Percentiles rank a stretch among this genome's conserved stretches.
Conservation (phyloP, 2,113 vertebrate genomes). For the Ptychochromis oligacanthus region DNA sequence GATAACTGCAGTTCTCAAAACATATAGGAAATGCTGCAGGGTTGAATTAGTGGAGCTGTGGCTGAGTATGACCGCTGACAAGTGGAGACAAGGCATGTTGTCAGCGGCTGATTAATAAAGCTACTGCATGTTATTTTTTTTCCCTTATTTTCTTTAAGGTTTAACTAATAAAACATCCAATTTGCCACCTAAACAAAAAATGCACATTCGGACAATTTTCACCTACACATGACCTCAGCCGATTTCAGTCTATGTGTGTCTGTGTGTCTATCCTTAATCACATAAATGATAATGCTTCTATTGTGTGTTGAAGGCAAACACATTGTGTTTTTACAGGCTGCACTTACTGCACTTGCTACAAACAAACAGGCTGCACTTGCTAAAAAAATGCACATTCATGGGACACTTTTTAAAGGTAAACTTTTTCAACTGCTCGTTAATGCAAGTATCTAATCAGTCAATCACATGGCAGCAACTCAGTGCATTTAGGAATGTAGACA, state of each 20-base stretch:
- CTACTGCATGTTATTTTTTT: neutral
- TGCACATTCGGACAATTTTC: neutral
- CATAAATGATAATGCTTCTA: neutral
- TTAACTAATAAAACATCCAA: neutral
- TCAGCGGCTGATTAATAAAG: neutral
- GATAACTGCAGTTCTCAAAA: slow-evolving; percentile 38
- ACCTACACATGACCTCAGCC: neutral
- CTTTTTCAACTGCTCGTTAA: neutral
- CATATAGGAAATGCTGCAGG: neutral
- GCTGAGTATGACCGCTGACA: neutral
- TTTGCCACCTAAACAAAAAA: neutral
- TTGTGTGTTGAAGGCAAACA: neutral
- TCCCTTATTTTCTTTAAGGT: rapidly evolving
- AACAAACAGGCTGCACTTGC: neutral
- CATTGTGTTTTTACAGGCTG: neutral
- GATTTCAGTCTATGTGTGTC: neutral
- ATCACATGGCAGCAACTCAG: neutral
- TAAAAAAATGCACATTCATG: neutral
- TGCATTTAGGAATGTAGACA: neutral
- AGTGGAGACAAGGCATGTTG: neutral
- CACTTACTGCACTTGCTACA: too few species aligned
- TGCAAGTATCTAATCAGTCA: neutral
- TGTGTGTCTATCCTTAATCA: neutral
- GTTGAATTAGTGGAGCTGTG: neutral
- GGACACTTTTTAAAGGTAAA: neutral